phyloP scores from a whole-genome alignment of 2,797 vertebrate genomes.

The Holocentrus rufus region DNA sequence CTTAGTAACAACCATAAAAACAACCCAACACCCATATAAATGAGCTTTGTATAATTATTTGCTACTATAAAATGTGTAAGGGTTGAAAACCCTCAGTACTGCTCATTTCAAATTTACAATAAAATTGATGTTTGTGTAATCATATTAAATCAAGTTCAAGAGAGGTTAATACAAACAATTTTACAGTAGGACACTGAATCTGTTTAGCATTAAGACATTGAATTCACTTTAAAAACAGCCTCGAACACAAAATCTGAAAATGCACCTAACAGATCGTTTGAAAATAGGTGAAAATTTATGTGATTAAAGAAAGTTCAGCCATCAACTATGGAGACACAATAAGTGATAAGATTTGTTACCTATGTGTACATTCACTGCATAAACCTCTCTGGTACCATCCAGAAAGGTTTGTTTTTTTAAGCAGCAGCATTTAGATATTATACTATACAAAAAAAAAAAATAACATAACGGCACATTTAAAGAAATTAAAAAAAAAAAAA shows the following conservation, averaged over 20 bases:
- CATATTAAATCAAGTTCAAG: slow-evolving; percentile 5
- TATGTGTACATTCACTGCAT: slow-evolving; percentile 56
- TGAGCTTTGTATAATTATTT: not conserved
- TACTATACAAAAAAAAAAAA: slow-evolving; percentile 5
- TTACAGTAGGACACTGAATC: slow-evolving; percentile 28
- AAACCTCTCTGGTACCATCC: slow-evolving; percentile 11
- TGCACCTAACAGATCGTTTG: not conserved
- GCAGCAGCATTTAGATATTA: slow-evolving; percentile 44
- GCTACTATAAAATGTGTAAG: not conserved
- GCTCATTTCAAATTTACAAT: slow-evolving; percentile 15
- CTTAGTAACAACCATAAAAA: slow-evolving; percentile 9
- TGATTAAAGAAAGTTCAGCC: slow-evolving; percentile 11
- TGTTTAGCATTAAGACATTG: slow-evolving; percentile 40
- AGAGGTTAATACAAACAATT: slow-evolving; percentile 7
- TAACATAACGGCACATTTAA: not conserved
- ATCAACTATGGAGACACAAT: no score
- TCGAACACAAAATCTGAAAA: slow-evolving; percentile 31
- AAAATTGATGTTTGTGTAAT: not conserved
- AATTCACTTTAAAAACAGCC: not conserved
- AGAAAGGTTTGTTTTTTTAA: slow-evolving; percentile 19
- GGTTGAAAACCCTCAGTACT: not conserved
- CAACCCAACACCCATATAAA: not conserved
- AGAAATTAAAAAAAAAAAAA: not conserved
- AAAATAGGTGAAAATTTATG: slow-evolving; percentile 29
- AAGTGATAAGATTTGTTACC: slow-evolving; percentile 16